phyloP scores from a whole-genome alignment of 2,888 invertebrate genomes.

The Apamea crenata region DNA sequence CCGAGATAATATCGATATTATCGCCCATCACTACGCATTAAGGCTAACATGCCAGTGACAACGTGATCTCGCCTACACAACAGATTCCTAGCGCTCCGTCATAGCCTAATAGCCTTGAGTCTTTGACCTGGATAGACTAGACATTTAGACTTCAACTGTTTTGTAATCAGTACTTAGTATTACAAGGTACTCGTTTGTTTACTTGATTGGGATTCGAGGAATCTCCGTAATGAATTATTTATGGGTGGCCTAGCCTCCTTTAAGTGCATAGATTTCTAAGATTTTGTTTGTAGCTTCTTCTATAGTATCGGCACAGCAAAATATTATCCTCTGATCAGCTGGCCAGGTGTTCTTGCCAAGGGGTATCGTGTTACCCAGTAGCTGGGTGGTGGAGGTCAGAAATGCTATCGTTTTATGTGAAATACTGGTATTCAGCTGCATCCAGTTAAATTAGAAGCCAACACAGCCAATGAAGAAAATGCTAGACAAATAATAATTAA shows the following conservation, averaged over 20 bases:
- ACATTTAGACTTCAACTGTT: constrained; percentile 64
- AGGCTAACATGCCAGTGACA: constrained; percentile 76
- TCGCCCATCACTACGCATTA: constrained; percentile 73
- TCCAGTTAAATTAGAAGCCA: neutral
- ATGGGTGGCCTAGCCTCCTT: constrained; percentile 26
- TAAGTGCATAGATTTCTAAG: neutral
- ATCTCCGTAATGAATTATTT: constrained; percentile 46
- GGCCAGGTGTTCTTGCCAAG: neutral
- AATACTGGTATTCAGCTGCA: neutral
- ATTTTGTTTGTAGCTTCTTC: constrained; percentile 1
- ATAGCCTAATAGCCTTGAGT: constrained; percentile 81
- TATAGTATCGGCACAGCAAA: neutral
- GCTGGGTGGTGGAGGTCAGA: neutral
- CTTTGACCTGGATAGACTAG: constrained; percentile 80
- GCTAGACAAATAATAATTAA: neutral
- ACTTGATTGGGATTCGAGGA: constrained; percentile 48
- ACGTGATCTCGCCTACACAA: constrained; percentile 82
- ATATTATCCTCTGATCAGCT: neutral
- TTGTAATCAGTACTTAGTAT: constrained; percentile 56
- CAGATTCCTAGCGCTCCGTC: constrained; percentile 83
- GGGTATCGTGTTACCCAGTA: neutral
- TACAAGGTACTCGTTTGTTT: constrained; percentile 53
- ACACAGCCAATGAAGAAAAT: neutral
- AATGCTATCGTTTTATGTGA: neutral
- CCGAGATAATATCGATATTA: constrained; percentile 29